Base-by-base conservation (phyloP, 2,797 vertebrate genomes). In the Sebastes aleutianus region DNA sequence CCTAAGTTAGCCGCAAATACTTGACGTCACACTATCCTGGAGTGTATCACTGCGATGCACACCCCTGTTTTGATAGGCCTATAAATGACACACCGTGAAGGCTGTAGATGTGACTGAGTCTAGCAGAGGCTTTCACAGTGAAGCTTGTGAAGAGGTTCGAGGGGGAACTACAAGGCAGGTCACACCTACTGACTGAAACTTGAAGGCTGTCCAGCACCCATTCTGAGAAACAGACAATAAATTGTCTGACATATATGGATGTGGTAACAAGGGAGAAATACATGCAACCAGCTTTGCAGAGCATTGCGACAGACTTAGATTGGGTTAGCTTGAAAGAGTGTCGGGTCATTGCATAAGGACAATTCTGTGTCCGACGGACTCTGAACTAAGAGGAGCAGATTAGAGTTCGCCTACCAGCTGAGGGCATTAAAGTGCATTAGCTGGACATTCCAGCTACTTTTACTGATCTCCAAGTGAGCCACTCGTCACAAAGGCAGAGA, bases 1-100 rank as follows among this genome's bases (percentile, higher is more conserved):
- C 92, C 90, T 83, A 88, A 91, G 80, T 90, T 91, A 91, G 91
- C 84, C 3, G 32, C 80, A 76, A 63, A 79, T 65, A 34, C 76
- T 82, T 82, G 62, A 89, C 79, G 79, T 80, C 84, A 88, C 64
- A 24, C 84, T 74, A 89, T 84, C 74, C 79, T 61, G 16, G 18
- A 67, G 75, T 29, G 50, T 31, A 68, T 64, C 53, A 18, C 34
- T 43, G 5, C 43, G 18, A 59, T 67, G 43, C 65, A 53, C 63
- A 14, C 32, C 39, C 74, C 68, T 57, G 59, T 85, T 84, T 85
- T 80, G 36, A 78, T 70, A 34, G 74, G 53, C 53, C 78, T 82
- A 75, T 84, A 86, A 89, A 83, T 64, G 61, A 74, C 73, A 75
- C 6, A 0, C 56, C 63, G 26, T 12, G 24, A 18, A 34, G 61